These are phyloP conservation scores for Calosoma granatense DNA, from an alignment of 1,140 invertebrate genomes.

Conservation along the genomic window DNA sequence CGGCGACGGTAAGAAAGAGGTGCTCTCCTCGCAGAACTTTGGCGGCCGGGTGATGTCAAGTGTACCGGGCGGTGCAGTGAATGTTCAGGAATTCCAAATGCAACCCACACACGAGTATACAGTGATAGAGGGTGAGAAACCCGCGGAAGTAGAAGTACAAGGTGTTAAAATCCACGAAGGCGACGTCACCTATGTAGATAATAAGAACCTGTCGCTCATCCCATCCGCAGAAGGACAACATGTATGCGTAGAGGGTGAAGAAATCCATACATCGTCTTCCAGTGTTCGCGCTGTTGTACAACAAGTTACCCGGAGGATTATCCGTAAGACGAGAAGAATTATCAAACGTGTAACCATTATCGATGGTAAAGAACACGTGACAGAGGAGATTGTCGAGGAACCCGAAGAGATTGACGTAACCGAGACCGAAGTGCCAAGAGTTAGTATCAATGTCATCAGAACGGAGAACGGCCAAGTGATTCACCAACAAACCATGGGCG, in stretches of 20 bases:
- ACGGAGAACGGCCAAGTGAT: conserved; percentile 43
- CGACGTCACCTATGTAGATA: conserved; percentile 32
- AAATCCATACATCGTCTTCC: conserved; percentile 41
- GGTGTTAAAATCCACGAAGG: conserved; percentile 43
- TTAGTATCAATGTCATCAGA: conserved; percentile 59
- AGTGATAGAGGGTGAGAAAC: conserved; percentile 42
- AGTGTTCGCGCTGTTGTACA: conserved; percentile 65
- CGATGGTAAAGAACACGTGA: conserved; percentile 71
- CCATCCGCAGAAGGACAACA: conserved; percentile 18
- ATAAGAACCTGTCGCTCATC: conserved; percentile 32
- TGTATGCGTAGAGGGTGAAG: conserved; percentile 27
- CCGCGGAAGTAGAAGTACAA: conserved; percentile 42
- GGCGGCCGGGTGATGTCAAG: conserved; percentile 50
- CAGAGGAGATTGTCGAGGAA: conserved; percentile 73
- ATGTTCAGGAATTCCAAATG: conserved; percentile 52
- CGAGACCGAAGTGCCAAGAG: conserved; percentile 61
- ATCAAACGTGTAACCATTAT: conserved; percentile 65
- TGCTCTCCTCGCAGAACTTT: conserved; percentile 47
- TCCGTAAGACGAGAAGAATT: conserved; percentile 61
- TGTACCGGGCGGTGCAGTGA: conserved; percentile 45
- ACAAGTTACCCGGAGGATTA: conserved; percentile 64
- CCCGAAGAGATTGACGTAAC: conserved; percentile 68
- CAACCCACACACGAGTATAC: conserved; percentile 42
- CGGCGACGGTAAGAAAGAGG: conserved; percentile 50
- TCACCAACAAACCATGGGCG: conserved; percentile 35